These are phyloP conservation scores for Myotis myotis DNA, from an alignment of 2,797 vertebrate species.

Conservation along the genomic window DNA sequence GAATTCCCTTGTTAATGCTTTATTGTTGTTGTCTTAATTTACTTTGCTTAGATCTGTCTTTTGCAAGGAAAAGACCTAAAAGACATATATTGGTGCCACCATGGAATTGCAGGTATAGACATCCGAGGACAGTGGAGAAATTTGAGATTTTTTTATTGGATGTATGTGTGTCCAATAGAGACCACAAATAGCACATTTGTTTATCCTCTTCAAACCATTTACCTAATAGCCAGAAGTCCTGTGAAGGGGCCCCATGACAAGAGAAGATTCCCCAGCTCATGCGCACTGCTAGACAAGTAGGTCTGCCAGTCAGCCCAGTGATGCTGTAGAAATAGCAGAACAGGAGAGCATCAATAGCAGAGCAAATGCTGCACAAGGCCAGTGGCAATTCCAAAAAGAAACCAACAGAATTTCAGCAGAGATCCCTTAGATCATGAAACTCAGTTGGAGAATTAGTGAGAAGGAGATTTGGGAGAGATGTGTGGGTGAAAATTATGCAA, in stretches of 20 bases:
- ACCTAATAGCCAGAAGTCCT: neutral
- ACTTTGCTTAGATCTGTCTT: neutral
- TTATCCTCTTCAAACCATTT: neutral
- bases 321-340: neutral
- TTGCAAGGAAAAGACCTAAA: neutral
- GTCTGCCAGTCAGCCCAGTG: neutral
- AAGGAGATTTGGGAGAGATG: neutral
- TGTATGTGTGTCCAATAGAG: neutral
- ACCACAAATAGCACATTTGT: neutral
- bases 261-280: neutral
- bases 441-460: neutral
- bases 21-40: neutral
- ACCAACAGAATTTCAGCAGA: neutral
- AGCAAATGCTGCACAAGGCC: neutral
- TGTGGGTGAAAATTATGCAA: neutral
- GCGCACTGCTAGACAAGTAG: neutral
- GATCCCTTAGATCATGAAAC: neutral
- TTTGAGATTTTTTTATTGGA: neutral
- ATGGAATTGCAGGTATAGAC: neutral
- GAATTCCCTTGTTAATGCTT: slow-evolving; percentile 8
- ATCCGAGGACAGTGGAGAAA: neutral
- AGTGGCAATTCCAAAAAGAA: neutral
- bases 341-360: neutral
- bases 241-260: neutral
- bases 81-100: neutral